A percentile compares a stretch with the other conserved stretches of the same genome.
These are phyloP conservation scores for Helicolenus hilgendorfi DNA, from an alignment of 2,797 vertebrate genomes.

Conservation along the genomic window DNA sequence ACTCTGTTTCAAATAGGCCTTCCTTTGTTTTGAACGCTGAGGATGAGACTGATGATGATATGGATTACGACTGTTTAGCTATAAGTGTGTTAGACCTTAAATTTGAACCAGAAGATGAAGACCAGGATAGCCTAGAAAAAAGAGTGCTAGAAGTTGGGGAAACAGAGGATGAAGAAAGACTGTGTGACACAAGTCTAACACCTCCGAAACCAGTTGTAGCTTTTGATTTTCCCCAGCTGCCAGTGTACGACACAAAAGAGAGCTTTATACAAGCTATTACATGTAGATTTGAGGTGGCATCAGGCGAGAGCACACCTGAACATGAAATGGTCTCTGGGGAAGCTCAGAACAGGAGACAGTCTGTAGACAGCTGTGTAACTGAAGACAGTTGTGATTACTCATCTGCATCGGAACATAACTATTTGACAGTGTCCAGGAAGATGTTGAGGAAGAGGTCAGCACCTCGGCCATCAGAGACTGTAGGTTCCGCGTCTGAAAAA, in stretches of 20 bases:
- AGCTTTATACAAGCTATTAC: not conserved
- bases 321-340: not conserved
- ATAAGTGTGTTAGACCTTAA: not conserved
- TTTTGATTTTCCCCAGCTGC: not conserved
- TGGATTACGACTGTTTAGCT: conserved; percentile 24
- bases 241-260: conserved; percentile 29
- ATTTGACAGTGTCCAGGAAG: conserved; percentile 5
- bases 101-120: conserved; percentile 14
- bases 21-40: not conserved
- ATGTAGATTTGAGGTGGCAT: not conserved
- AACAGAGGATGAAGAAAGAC: not conserved
- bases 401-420: conserved; percentile 3
- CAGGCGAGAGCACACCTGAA: not conserved
- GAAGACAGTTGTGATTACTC: conserved; percentile 66
- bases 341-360: not conserved
- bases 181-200: not conserved
- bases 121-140: not conserved
- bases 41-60: not conserved
- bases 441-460: not conserved
- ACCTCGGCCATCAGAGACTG: not conserved
- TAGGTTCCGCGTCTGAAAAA: not conserved
- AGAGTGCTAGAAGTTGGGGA: not conserved
- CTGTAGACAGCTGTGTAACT: conserved; percentile 53
- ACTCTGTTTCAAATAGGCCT: not conserved
- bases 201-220: not conserved